These are phyloP conservation scores for Pachliopta kotzebuea DNA, from an alignment of 2,888 invertebrate genomes.

Conservation along the genomic window DNA sequence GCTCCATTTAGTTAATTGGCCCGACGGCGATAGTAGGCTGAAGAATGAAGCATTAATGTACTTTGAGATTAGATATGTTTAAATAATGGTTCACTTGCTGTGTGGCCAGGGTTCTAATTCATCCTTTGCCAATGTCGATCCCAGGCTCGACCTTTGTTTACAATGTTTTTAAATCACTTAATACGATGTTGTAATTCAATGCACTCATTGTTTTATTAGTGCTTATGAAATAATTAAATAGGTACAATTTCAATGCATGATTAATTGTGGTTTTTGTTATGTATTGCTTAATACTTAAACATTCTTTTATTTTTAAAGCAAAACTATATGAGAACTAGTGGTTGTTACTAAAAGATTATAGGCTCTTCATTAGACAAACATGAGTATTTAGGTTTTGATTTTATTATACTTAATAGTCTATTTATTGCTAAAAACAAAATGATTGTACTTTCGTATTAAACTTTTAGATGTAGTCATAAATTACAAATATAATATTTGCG, in stretches of 20 bases:
- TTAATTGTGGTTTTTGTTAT: conserved; percentile 1
- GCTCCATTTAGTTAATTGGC: conserved; percentile 1
- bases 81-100: conserved; percentile 15
- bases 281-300: no score
- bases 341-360: no score
- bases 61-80: conserved; percentile 11
- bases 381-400: no score
- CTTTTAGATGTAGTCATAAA: no score
- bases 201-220: conserved; percentile 26
- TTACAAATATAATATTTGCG: no score
- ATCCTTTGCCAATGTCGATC: conserved; percentile 28
- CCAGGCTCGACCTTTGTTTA: conserved; percentile 19
- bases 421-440: no score
- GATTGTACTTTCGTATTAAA: no score
- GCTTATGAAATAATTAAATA: conserved; percentile 10
- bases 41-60: conserved; percentile 1
- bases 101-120: conserved; percentile 4
- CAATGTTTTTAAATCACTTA: conserved; percentile 11
- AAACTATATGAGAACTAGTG: no score
- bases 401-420: no score
- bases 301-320: no score
- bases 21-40: background rate
- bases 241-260: background rate
- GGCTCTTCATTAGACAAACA: no score
- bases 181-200: conserved; percentile 24